These are phyloP conservation scores for Calliopum simillimum DNA, from an alignment of 2,888 invertebrate species.

Conservation along the genomic window DNA sequence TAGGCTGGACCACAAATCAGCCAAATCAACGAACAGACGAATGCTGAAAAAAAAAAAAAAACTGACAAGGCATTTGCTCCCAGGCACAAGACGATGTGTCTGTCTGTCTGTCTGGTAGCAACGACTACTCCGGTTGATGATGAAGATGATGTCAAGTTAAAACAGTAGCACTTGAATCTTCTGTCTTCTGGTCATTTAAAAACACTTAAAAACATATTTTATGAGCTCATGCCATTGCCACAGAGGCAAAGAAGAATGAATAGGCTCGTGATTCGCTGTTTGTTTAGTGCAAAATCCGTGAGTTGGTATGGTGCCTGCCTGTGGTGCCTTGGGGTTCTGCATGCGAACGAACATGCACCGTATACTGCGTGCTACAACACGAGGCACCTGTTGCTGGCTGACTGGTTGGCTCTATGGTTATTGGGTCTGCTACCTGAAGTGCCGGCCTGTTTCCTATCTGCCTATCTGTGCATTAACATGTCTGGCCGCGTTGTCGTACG, in stretches of 20 bases:
- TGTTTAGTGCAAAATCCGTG: slow-evolving; percentile 27
- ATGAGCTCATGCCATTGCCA: slow-evolving; percentile 11
- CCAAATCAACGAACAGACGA: slow-evolving; percentile 10
- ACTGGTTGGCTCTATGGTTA: not conserved
- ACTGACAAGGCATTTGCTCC: slow-evolving; percentile 1
- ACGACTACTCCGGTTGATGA: too few relatives aligned
- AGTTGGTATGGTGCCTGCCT: too few relatives aligned
- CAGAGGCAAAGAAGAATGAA: not conserved
- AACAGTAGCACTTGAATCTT: slow-evolving; percentile 30
- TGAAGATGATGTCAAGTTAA: not conserved
- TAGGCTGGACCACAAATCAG: slow-evolving; percentile 28
- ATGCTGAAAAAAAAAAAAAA: not conserved
- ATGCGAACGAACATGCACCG: slow-evolving; percentile 12
- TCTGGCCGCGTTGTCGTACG: slow-evolving; percentile 17
- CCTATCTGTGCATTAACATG: slow-evolving; percentile 3
- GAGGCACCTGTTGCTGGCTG: slow-evolving; percentile 30
- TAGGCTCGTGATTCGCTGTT: slow-evolving; percentile 28
- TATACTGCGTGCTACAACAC: slow-evolving; percentile 11
- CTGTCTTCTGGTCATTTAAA: slow-evolving; percentile 34
- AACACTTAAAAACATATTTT: slow-evolving; percentile 35
- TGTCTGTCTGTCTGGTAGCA: too few relatives aligned
- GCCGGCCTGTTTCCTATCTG: slow-evolving; percentile 13
- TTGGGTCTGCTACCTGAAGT: slow-evolving; percentile 13
- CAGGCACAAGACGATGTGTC: not conserved
- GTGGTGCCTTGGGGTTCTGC: slow-evolving; percentile 14